Evolutionary conservation across 1,140 invertebrate genomes (phyloP), one percentile per base, ranked within the genome.

Genomic region (Drosophila albomicans): DNA sequence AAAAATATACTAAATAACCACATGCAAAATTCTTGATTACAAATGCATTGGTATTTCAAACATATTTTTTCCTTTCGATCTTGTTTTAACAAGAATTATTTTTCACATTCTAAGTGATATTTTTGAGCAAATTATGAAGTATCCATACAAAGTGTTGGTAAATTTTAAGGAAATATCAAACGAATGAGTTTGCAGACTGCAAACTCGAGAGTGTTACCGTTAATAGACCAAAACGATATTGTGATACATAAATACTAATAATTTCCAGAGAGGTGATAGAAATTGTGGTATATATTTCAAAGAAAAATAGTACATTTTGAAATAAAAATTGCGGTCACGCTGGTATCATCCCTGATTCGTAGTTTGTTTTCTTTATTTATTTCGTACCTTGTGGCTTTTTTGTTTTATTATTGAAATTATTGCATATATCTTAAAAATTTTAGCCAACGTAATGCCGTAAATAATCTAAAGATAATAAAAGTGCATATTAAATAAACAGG

Each of bases 301-400:
- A 41, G 38, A 10, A 41, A 41, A 41, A 41, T 43, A 13, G 41
- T 43, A 13, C 3, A 43, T 43, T 43, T 13, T 13, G 3, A 43
- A 43, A 43, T 43, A 13, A n/a, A 43, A 43, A 4, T 43, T 38
- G 52, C n/a, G 35, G 11, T 4, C 41, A 43, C 41, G 41, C 41
- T 43, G 41, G n/a, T 54, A 25, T 16, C 73, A 65, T 43, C 67
- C 54, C 52, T 76, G 63, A 59, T 76, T 75, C 58, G 43, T 35
- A 70, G 58, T 64, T 85, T 82, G 75, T 75, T 84, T 85, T 85
- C 82, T 88, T 88, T 88, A 88, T 88, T 88, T 88, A 88, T 89
- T 88, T 88, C 85, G 78, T 75, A 84, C 64, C 79, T 88, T 88
- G 87, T 79, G 82, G 79, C 68, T 76, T 76, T 76, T 76, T 76